Conservation (phyloP, 2,888 invertebrate genomes). For the Blastobasis lacticolella region DNA sequence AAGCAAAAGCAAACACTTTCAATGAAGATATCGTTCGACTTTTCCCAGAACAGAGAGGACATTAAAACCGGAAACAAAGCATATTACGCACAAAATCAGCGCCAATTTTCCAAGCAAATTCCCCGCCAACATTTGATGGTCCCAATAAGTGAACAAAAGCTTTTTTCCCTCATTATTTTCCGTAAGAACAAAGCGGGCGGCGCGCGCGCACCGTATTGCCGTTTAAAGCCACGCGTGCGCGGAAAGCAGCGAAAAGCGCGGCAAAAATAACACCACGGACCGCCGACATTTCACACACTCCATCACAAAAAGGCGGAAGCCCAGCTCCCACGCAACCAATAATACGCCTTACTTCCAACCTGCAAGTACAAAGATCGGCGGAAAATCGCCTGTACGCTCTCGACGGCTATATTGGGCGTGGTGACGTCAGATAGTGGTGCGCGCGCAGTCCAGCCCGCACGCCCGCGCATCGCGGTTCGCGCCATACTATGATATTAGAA, state of each 20-base stretch:
- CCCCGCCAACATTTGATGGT: too few relatives aligned
- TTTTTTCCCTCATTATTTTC: too few relatives aligned
- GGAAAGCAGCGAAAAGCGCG: constrained; percentile 58
- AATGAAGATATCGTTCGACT: too few relatives aligned
- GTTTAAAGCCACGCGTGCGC: constrained; percentile 62
- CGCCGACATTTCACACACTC: constrained; percentile 44
- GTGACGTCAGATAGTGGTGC: constrained; percentile 50
- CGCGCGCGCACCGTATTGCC: constrained; percentile 46
- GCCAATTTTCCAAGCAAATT: too few relatives aligned
- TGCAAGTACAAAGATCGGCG: constrained; percentile 5
- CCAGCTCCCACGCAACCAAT: neutral
- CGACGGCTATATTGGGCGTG: constrained; percentile 54
- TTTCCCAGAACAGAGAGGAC: too few relatives aligned
- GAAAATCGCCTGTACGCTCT: constrained; percentile 27
- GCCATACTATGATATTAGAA: constrained; percentile 3
- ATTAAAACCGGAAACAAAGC: too few relatives aligned
- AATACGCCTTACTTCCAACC: too few relatives aligned
- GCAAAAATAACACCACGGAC: constrained; percentile 65
- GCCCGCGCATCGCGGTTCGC: constrained; percentile 32
- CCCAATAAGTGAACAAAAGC: too few relatives aligned
- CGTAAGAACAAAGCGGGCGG: constrained; percentile 13
- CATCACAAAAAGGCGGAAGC: constrained; percentile 25
- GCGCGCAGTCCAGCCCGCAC: constrained; percentile 58
- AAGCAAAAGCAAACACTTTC: too few relatives aligned
- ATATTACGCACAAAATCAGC: too few relatives aligned